phyloP scores from a whole-genome alignment of 2,797 vertebrate species.

The Pseudochirops cupreus region DNA sequence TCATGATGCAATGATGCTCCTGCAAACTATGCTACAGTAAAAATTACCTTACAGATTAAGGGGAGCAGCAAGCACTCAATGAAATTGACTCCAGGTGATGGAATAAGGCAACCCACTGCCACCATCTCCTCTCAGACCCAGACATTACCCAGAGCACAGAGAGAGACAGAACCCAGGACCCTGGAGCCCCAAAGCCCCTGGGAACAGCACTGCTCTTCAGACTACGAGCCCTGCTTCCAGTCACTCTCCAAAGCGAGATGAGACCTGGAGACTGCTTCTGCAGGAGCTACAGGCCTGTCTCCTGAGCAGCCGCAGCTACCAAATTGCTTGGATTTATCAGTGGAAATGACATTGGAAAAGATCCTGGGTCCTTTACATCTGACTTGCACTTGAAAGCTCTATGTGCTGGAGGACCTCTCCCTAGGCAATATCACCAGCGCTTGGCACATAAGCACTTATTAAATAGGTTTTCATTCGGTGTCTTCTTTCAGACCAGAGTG shows the following conservation, averaged over 20 bases:
- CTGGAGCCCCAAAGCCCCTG: not conserved
- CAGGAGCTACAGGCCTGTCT: not conserved
- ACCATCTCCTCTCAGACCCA: not conserved
- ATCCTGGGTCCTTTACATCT: not conserved
- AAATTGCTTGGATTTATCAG: not conserved
- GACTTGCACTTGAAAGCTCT: not conserved
- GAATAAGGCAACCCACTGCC: not conserved
- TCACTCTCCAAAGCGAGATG: too few relatives aligned
- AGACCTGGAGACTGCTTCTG: not conserved
- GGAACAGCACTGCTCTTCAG: not conserved
- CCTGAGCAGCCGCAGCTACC: not conserved
- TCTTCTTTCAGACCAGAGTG: not conserved
- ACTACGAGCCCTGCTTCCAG: too few relatives aligned
- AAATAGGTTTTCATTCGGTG: not conserved
- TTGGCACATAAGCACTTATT: not conserved
- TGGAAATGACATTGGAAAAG: not conserved
- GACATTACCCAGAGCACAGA: not conserved
- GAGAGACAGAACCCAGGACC: not conserved
- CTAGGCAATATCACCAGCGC: not conserved
- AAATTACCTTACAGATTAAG: not conserved
- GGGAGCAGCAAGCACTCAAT: fast-evolving
- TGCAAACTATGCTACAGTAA: not conserved
- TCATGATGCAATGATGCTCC: not conserved
- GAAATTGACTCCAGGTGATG: fast-evolving
- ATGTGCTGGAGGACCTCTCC: too few relatives aligned